Evolutionary conservation across 37 sponge, comb jelly and placozoan genomes (phyloP), one percentile per base, ranked within the genome.

Genomic region (Halisarca cf. caerulea): DNA sequence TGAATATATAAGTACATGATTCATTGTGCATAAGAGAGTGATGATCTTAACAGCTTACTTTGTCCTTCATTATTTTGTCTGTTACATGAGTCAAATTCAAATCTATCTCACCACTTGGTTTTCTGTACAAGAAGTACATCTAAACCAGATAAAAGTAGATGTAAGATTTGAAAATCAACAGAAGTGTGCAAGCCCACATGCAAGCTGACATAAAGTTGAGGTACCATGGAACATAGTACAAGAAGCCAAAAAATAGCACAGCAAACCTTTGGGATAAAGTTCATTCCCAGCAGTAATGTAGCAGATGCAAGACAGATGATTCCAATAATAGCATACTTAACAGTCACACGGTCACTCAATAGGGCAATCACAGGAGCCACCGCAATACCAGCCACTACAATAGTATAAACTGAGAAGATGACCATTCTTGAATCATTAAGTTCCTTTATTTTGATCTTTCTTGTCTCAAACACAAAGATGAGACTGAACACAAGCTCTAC

Each of bases 341-440:
- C 37, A 24, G 79, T 70, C 37, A 81, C 79, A n/a, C 28, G 5
- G 66, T 36, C 71, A 20, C 78, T 45, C 58, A 91, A 68, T 7
- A 91, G 11, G 27, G 81, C 6, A 18, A 80, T 80, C 5, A 88
- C 61, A 2, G 83, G 81, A n/a, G 85, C 58, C 30, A 88, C 43
- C 15, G 88, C 85, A 51, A 91, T 39, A 5, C 85, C 84, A 35
- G 88, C 54, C 1, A 91, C 59, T 32, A 88, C 92, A 54, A 84
- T 81, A 3, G 85, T 51, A 39, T 91, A 91, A 6, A 91, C 88
- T 74, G 64, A 87, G 40, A 42, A 82, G 32, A 69, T 74, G 36
- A 82, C 72, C 33, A 40, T 47, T 40, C 81, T 87, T 28, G 88
- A 81, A 35, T 87, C 88, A 24, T 87, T 87, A 28, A 87, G 66